Evolutionary conservation across 2,113 vertebrate species (phyloP).

Genomic region (Cyanoliseus patagonus): DNA sequence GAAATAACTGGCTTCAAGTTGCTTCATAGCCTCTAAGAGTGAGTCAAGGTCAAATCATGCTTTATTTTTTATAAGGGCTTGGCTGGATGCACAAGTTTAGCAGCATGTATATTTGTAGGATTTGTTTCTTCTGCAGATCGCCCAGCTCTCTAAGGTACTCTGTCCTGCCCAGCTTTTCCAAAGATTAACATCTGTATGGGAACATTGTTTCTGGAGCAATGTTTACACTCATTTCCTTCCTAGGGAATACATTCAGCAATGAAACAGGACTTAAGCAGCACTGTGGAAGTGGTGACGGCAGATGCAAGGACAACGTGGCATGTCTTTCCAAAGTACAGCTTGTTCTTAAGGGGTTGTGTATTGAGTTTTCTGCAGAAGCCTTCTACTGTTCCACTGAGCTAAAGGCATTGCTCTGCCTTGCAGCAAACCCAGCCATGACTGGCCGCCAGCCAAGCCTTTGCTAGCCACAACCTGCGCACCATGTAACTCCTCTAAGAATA

Average conservation of each 20-base stretch:
- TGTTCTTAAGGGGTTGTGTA: background rate
- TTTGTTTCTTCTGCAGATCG: constrained; percentile 32
- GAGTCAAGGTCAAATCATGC: background rate
- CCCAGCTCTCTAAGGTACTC: background rate
- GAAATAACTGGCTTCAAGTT: background rate
- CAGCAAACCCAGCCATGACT: background rate
- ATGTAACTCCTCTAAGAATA: background rate
- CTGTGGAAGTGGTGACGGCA: accelerated
- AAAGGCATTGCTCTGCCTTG: background rate
- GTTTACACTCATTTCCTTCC: constrained; percentile 35
- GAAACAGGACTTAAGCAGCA: background rate
- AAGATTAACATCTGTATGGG: background rate
- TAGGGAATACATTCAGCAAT: background rate
- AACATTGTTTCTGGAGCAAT: background rate
- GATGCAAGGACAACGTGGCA: background rate
- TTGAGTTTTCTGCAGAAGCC: background rate
- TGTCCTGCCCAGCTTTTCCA: background rate
- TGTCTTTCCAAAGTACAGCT: background rate
- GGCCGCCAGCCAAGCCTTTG: background rate
- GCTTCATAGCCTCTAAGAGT: background rate
- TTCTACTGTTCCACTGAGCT: background rate
- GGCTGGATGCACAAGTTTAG: background rate
- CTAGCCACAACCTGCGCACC: background rate
- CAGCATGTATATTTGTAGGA: background rate
- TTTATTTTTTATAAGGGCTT: background rate